Conservation (phyloP, 92 coral and sea anemone genomes). For the Palythoa heliodiscus region DNA sequence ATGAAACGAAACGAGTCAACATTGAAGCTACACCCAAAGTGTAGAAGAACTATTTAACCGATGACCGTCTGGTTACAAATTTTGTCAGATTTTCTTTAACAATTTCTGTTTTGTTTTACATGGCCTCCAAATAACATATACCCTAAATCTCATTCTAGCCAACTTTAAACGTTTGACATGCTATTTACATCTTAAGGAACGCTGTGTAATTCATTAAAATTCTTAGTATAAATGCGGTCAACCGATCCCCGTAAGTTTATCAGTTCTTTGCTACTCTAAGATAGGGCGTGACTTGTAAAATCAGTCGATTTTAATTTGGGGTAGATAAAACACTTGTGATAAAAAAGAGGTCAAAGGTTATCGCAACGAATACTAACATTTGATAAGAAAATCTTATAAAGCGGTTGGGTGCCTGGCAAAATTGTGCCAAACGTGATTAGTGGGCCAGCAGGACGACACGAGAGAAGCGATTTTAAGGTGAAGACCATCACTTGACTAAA, state of each 20-base stretch:
- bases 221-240: not conserved
- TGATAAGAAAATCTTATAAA: no score
- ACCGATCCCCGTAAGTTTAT: not conserved
- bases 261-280: not conserved
- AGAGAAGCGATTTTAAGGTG: no score
- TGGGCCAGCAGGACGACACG: no score
- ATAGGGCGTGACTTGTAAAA: not conserved
- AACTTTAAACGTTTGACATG: not conserved
- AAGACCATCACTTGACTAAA: no score
- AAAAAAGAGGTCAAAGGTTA: constrained; percentile 16
- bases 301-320: not conserved
- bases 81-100: no score
- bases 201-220: not conserved
- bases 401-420: not conserved
- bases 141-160: not conserved
- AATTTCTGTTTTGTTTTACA: no score
- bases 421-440: not conserved
- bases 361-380: not conserved
- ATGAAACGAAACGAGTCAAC: no score
- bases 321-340: not conserved
- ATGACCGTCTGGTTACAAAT: no score
- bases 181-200: not conserved
- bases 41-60: no score
- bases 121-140: not conserved
- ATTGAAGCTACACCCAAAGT: no score